Evolutionary conservation across 2,113 vertebrate species (phyloP).

Genomic region (Prochilodus magdalenae): DNA sequence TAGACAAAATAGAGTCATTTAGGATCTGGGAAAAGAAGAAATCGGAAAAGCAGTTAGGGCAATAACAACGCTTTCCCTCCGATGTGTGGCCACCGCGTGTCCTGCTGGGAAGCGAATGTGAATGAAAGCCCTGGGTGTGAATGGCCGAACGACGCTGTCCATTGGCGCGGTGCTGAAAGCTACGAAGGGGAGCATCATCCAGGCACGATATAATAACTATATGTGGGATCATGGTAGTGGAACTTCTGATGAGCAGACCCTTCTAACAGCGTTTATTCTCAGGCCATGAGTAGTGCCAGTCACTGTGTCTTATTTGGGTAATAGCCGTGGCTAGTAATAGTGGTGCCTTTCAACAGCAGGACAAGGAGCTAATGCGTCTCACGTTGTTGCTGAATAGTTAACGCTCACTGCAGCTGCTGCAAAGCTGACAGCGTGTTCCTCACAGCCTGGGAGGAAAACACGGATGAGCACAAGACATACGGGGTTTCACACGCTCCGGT

Average conservation of each 20-base stretch:
- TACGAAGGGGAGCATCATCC: neutral
- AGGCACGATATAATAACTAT: no score
- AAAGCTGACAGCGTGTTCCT: constrained; percentile 15
- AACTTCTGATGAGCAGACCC: no score
- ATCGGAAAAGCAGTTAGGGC: neutral
- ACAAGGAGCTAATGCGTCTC: constrained; percentile 6
- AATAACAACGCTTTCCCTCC: neutral
- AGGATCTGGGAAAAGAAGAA: neutral
- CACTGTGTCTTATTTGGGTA: neutral
- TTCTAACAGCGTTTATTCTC: no score
- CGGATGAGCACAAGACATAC: neutral
- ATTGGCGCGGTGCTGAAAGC: constrained; percentile 80
- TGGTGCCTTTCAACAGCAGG: neutral
- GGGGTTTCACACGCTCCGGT: neutral
- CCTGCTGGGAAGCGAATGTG: neutral
- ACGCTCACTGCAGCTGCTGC: constrained; percentile 29
- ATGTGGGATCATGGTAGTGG: no score
- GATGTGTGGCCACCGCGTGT: neutral
- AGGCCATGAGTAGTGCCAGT: no score
- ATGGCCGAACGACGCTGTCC: constrained; percentile 75
- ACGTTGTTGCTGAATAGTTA: constrained; percentile 43
- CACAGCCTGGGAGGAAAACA: constrained; percentile 22
- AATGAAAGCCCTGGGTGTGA: constrained; percentile 12
- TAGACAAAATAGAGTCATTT: neutral
- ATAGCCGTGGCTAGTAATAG: neutral